A percentile compares a stretch with the other conserved stretches of the same genome.
These are phyloP conservation scores for Chrysolina haemoptera DNA, from an alignment of 2,888 invertebrate species.

Conservation along the genomic window DNA sequence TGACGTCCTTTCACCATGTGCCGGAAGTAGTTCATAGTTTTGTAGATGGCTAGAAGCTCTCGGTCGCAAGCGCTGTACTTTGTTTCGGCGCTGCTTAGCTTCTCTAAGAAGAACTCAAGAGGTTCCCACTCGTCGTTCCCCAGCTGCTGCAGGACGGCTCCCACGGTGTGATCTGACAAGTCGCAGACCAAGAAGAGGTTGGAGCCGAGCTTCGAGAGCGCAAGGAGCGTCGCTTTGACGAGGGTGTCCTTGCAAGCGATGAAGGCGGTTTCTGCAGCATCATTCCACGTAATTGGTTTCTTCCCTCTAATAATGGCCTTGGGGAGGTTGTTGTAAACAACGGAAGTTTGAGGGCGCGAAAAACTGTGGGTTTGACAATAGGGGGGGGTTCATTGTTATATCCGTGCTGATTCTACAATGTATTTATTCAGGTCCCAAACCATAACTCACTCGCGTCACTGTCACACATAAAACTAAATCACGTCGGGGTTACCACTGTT, in stretches of 20 bases:
- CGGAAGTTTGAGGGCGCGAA: no score
- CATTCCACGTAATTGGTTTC: background rate
- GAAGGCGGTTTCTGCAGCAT: background rate
- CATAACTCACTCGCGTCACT: no score
- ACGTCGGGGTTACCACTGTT: no score
- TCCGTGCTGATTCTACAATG: no score
- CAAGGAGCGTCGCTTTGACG: background rate
- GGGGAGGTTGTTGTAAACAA: background rate
- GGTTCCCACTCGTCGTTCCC: slow-evolving; percentile 20
- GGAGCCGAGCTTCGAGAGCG: background rate
- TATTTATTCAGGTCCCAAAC: no score
- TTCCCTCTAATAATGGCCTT: background rate
- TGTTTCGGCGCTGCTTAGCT: background rate
- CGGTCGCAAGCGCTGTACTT: no score
- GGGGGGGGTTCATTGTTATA: no score
- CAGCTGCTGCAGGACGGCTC: no score
- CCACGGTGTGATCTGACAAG: slow-evolving; percentile 44
- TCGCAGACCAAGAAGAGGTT: background rate
- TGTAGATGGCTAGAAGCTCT: slow-evolving; percentile 38
- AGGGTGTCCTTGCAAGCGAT: slow-evolving; percentile 25
- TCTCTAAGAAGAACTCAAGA: no score
- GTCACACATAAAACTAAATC: no score
- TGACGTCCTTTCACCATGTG: slow-evolving; percentile 63
- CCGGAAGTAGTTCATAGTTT: slow-evolving; percentile 61
- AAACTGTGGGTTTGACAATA: no score